Base-by-base conservation (phyloP, 2,888 invertebrate genomes). In the Hypena proboscidalis region DNA sequence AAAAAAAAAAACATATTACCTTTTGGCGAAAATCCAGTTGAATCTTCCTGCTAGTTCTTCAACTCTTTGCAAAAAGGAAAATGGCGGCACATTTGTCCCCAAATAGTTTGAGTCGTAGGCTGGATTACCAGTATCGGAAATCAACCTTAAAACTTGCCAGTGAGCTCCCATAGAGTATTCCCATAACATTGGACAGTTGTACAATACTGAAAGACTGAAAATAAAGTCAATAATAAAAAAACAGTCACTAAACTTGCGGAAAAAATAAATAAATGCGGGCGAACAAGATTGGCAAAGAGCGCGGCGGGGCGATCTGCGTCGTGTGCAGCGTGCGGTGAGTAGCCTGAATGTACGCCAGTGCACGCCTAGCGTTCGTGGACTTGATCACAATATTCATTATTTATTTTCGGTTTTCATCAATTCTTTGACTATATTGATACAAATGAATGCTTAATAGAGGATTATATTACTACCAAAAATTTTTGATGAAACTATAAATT, bases 181-280 rank as follows among this genome's bases (percentile, higher is more conserved):
- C 78, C 77, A 80, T 14, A 80, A 63, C 43, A 70, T 64, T 0
- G 81, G 80, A 22, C 78, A 77, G 22, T 74, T 46, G 27, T 72
- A 80, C 1, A 74, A 36, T 1, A 68, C 68, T 3, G 76, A 50
- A 2, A 80, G 51, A 3, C 80, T 81, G 49, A 2, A 62, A 58
- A 21, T n/a, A n/a, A n/a, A n/a, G n/a, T n/a, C n/a, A 14, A 1
- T 13, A 31, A 4, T n/a, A 10, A 26, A 4, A 13, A 11, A 5
- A 14, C 1, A 19, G 5, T 22, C 5, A 11, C 4, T 4, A n/a
- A 7, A 19, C 4, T 19, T 22, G n/a, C 1, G 0, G 1, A 3
- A 8, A 2, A n/a, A 8, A 4, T 2, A 14, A n/a, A 3, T n/a
- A n/a, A n/a, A n/a, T n/a, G n/a, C n/a, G n/a, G n/a, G n/a, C n/a